A percentile compares a stretch with the other conserved stretches of the same genome.
Evolutionary conservation across 1,140 invertebrate species (phyloP).

Genomic region (Hestina assimilis): DNA sequence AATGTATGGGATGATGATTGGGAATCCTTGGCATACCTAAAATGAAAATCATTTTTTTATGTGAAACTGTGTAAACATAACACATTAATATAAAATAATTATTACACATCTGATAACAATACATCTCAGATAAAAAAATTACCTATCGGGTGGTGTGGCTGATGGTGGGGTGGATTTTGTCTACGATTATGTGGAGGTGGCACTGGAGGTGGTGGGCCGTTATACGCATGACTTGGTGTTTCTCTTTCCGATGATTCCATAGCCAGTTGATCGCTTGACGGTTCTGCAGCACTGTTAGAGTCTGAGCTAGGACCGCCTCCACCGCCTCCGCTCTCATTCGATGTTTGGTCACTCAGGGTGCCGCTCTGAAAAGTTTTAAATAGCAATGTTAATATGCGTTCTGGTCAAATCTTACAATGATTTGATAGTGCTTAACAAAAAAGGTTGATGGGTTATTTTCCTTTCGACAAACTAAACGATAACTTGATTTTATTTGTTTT

Average conservation of each 20-base stretch:
- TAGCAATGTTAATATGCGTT: background rate
- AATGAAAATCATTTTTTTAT: constrained; percentile 33
- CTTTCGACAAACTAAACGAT: too few relatives aligned
- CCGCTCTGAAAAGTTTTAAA: constrained; percentile 53
- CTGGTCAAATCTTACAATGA: background rate
- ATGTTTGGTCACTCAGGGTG: constrained; percentile 58
- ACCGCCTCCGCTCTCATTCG: constrained; percentile 58
- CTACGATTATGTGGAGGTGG: constrained; percentile 66
- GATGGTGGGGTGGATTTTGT: constrained; percentile 78
- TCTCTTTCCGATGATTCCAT: constrained; percentile 83
- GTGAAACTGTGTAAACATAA: background rate
- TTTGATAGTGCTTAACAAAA: background rate
- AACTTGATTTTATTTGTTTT: too few relatives aligned
- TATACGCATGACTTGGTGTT: constrained; percentile 75
- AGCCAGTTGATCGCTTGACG: constrained; percentile 81
- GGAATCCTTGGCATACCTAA: constrained; percentile 69
- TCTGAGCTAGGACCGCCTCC: constrained; percentile 51
- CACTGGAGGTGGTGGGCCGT: constrained; percentile 71
- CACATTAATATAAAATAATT: background rate
- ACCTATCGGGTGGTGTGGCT: constrained; percentile 75
- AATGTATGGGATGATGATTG: constrained; percentile 75
- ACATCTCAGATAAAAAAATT: constrained; percentile 3
- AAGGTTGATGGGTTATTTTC: too few relatives aligned
- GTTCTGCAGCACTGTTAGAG: constrained; percentile 56
- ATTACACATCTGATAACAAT: too few relatives aligned